phyloP scores from a whole-genome alignment of 2,113 vertebrate genomes.

The Pelusios castaneus region DNA sequence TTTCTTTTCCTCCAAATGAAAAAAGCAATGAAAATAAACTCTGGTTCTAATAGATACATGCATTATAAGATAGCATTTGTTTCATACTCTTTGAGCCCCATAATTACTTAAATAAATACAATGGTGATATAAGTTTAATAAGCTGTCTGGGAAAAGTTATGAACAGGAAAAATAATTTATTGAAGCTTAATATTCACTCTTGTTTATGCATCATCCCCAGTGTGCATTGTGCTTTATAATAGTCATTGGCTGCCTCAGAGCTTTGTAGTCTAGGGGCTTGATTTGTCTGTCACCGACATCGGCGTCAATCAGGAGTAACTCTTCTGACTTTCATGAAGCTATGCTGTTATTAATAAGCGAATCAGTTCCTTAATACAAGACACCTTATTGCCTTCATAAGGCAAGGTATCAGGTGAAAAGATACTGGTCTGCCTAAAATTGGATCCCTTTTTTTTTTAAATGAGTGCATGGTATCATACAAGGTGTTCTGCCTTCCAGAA shows the following conservation, averaged over 20 bases:
- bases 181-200: background rate
- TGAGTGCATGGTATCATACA: background rate
- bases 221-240: background rate
- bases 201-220: background rate
- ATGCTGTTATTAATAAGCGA: background rate
- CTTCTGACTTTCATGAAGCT: fast-evolving
- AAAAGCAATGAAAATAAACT: background rate
- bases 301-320: background rate
- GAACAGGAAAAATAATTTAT: background rate
- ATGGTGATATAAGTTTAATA: background rate
- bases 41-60: background rate
- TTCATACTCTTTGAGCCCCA: background rate
- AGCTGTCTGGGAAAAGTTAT: background rate
- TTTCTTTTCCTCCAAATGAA: background rate
- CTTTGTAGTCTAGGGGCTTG: background rate
- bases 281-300: background rate
- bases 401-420: background rate
- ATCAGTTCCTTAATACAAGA: background rate
- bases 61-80: background rate
- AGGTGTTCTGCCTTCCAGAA: background rate
- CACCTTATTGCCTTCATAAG: background rate
- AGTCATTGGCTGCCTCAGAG: background rate
- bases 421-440: background rate
- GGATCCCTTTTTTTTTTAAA: background rate
- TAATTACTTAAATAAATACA: background rate